Conservation (phyloP, 2,797 vertebrate genomes). For the Neoniphon sammara region DNA sequence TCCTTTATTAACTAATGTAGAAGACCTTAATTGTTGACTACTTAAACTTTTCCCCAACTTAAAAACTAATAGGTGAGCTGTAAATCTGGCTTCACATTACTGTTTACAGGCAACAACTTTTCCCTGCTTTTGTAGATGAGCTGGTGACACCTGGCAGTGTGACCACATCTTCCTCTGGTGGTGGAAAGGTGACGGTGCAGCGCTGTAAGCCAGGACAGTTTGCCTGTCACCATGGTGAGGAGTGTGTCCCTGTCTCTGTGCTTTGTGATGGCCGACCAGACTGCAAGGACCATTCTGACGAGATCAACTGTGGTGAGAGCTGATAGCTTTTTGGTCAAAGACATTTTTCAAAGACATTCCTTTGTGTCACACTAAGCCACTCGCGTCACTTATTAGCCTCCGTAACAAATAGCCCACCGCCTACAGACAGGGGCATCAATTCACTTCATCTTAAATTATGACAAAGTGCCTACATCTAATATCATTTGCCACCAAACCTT, state of each 20-base stretch:
- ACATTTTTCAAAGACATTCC: no score
- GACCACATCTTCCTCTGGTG: constrained; percentile 59
- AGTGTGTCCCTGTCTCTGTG: constrained; percentile 79
- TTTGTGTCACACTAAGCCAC: no score
- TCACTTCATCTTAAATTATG: no score
- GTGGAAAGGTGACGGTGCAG: constrained; percentile 56
- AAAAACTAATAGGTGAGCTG: neutral
- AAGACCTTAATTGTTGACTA: no score
- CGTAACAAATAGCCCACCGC: no score
- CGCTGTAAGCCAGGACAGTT: constrained; percentile 76
- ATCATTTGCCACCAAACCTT: neutral
- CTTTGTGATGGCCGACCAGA: constrained; percentile 85
- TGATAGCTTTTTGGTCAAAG: neutral
- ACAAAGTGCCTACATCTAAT: no score
- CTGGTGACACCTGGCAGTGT: constrained; percentile 72
- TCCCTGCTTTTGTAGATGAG: constrained; percentile 70
- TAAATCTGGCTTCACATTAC: neutral
- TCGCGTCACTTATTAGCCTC: no score
- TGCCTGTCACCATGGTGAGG: constrained; percentile 70
- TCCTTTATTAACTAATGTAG: no score
- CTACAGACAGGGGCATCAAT: no score
- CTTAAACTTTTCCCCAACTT: neutral
- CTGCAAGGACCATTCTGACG: constrained; percentile 86
- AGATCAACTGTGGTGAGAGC: constrained; percentile 80
- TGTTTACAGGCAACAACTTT: neutral